Conservation (phyloP, 2,797 vertebrate species). For the Phaenicophaeus curvirostris region DNA sequence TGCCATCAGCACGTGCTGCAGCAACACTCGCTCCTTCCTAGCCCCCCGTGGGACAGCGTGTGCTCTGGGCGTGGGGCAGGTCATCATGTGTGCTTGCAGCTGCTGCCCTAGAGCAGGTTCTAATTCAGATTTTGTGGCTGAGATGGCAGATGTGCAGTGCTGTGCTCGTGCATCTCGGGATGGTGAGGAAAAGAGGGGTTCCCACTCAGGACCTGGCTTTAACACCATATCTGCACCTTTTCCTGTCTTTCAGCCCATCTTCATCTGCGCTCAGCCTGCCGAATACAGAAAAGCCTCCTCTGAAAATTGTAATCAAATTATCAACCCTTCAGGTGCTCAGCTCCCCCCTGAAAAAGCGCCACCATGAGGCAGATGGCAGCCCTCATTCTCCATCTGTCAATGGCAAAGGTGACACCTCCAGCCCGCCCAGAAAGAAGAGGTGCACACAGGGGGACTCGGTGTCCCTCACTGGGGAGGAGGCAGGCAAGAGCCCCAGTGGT, state of each 20-base stretch:
- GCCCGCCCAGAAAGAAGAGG: constrained; percentile 35
- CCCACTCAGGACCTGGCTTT: neutral
- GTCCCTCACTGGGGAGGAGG: neutral
- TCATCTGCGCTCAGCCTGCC: neutral
- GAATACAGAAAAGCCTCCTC: neutral
- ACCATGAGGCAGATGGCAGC: neutral
- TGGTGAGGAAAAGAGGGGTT: neutral
- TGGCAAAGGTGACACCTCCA: neutral
- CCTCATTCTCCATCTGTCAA: neutral
- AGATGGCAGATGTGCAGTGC: too few relatives aligned
- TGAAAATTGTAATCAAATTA: too few relatives aligned
- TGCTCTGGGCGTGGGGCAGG: too few relatives aligned
- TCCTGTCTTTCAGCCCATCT: neutral
- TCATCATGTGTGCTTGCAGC: too few relatives aligned
- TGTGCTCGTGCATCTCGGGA: neutral
- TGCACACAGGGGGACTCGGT: neutral
- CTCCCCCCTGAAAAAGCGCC: neutral
- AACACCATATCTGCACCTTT: neutral
- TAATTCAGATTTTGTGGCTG: too few relatives aligned
- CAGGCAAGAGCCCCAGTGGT: neutral
- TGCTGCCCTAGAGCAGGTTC: too few relatives aligned
- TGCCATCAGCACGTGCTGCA: too few relatives aligned
- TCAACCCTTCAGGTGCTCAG: neutral
- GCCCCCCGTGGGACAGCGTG: too few relatives aligned
- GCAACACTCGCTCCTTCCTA: too few relatives aligned